Evolutionary conservation across 2,797 vertebrate species (phyloP).

Genomic region (Sebastes itinus): DNA sequence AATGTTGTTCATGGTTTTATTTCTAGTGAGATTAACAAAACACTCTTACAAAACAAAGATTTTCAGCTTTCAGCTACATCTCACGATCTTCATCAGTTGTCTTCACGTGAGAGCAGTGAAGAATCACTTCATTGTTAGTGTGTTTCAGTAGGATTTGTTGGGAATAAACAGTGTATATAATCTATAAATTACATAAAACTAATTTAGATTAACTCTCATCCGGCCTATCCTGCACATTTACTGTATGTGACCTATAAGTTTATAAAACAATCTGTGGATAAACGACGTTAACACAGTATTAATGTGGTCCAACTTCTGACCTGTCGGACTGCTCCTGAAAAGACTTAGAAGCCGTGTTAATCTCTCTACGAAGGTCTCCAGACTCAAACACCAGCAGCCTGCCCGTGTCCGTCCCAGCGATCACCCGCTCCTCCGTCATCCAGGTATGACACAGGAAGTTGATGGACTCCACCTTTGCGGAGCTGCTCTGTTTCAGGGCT

Average conservation of each 20-base stretch:
- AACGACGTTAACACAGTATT: neutral
- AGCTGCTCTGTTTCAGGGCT: constrained; percentile 87
- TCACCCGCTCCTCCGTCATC: constrained; percentile 84
- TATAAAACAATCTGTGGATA: neutral
- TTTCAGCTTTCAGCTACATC: neutral
- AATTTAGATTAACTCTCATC: neutral
- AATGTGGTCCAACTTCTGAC: constrained; percentile 38
- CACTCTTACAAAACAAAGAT: no score
- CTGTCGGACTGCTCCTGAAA: constrained; percentile 53
- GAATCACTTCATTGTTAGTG: neutral
- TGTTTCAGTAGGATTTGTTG: neutral
- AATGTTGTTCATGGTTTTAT: neutral
- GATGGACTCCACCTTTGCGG: constrained; percentile 83
- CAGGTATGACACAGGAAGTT: constrained; percentile 91
- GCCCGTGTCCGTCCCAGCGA: constrained; percentile 90
- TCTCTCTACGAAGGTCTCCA: constrained; percentile 87
- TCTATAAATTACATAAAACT: neutral
- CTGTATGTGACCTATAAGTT: neutral
- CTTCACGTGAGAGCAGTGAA: neutral
- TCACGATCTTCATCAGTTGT: neutral
- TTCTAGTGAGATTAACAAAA: no score
- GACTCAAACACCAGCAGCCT: constrained; percentile 88
- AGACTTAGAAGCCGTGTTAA: constrained; percentile 44
- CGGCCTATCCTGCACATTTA: neutral
- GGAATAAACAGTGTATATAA: neutral